phyloP scores from a whole-genome alignment of 2,113 vertebrate genomes.

The Calidris pugnax region DNA sequence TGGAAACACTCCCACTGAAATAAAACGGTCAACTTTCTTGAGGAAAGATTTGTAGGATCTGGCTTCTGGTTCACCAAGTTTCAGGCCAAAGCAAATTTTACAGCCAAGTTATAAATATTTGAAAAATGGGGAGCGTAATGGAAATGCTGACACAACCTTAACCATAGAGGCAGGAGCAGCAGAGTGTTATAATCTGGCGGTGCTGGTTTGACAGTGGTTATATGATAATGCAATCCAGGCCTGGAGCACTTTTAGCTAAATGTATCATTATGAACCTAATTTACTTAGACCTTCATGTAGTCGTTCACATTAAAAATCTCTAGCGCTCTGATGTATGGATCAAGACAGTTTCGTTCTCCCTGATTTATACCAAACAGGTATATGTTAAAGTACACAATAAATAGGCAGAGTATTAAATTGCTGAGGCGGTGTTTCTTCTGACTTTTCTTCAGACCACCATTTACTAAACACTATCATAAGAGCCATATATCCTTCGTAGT shows the following conservation, averaged over 20 bases:
- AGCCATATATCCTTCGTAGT: conserved; percentile 50
- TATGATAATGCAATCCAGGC: background rate
- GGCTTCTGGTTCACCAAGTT: background rate
- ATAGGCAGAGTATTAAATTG: background rate
- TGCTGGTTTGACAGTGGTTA: background rate
- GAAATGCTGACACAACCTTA: conserved; percentile 15
- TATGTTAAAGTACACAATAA: background rate
- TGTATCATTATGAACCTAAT: conserved; percentile 12
- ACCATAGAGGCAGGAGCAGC: background rate
- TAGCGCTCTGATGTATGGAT: background rate
- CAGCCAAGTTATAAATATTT: conserved; percentile 15
- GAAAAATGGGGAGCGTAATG: conserved; percentile 23
- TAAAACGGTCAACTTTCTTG: background rate
- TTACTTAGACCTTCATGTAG: background rate
- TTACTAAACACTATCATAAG: conserved; percentile 50
- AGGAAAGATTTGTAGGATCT: background rate
- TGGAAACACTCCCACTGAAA: background rate
- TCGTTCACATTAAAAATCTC: conserved; percentile 13
- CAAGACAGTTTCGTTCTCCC: background rate
- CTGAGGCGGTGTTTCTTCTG: conserved; percentile 3
- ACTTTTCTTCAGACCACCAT: conserved; percentile 4
- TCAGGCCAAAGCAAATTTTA: conserved; percentile 12
- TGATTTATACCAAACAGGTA: background rate
- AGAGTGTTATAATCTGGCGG: background rate
- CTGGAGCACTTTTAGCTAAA: conserved; percentile 15